Percentiles rank a stretch among this genome's conserved stretches.
These are phyloP conservation scores for Eonycteris spelaea DNA, from an alignment of 2,113 vertebrate species.

Conservation along the genomic window DNA sequence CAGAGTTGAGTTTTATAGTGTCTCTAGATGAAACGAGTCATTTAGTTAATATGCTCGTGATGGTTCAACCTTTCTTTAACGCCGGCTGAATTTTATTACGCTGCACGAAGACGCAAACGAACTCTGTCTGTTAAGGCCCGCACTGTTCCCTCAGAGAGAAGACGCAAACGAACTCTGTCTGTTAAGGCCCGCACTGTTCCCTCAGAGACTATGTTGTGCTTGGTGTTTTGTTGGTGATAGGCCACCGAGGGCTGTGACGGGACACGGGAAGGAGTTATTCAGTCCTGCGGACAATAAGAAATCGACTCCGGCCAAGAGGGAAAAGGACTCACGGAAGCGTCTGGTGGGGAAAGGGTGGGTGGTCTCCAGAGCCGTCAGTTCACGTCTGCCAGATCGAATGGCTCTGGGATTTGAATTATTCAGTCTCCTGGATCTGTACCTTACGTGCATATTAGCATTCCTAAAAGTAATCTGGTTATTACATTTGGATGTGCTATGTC, in stretches of 20 bases:
- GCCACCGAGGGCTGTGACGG: neutral
- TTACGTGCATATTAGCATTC: neutral
- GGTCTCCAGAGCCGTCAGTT: neutral
- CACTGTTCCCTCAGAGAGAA: neutral
- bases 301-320: neutral
- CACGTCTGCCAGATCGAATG: neutral
- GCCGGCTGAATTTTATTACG: constrained; percentile 15
- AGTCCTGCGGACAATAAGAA: neutral
- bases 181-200: neutral
- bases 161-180: neutral
- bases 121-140: neutral
- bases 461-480: neutral
- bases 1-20: constrained; percentile 56
- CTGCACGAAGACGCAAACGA: constrained; percentile 3
- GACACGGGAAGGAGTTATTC: neutral
- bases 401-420: constrained; percentile 35
- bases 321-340: neutral
- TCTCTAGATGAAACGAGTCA: constrained; percentile 56
- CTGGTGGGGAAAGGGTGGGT: neutral
- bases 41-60: constrained; percentile 53
- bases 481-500: neutral
- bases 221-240: constrained; percentile 29
- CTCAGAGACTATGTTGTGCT: constrained; percentile 32
- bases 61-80: constrained; percentile 46
- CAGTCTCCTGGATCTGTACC: neutral